Evolutionary conservation across 2,797 vertebrate species (phyloP).

Genomic region (Sebastes matsubarae): DNA sequence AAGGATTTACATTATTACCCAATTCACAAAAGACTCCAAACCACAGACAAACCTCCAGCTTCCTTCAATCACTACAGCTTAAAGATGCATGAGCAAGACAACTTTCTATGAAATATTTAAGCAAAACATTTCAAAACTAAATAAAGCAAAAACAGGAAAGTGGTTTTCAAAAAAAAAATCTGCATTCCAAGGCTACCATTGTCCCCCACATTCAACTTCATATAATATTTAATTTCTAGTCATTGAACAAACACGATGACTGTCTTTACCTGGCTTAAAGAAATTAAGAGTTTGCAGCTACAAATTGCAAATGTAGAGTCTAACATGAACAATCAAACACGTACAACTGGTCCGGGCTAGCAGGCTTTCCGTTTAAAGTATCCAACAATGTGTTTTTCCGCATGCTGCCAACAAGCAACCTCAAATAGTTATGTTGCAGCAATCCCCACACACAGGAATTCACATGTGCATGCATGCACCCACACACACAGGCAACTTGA

Average conservation of each 20-base stretch:
- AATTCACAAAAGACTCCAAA: constrained; percentile 26
- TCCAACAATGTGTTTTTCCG: neutral
- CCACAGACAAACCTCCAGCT: constrained; percentile 13
- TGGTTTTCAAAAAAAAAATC: neutral
- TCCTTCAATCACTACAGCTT: neutral
- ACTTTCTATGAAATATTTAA: neutral
- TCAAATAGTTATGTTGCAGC: neutral
- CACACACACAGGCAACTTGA: neutral
- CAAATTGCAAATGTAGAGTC: neutral
- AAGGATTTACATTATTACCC: constrained; percentile 21
- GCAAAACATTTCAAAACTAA: neutral
- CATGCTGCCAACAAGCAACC: neutral
- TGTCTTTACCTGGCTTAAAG: neutral
- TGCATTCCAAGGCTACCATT: neutral
- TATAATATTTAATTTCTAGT: neutral
- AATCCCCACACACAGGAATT: neutral
- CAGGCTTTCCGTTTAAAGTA: neutral
- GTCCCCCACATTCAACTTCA: neutral
- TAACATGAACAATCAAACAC: neutral
- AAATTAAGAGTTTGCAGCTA: neutral
- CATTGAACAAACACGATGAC: neutral
- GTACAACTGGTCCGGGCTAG: neutral
- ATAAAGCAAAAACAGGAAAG: neutral
- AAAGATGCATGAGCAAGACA: neutral
- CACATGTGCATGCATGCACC: neutral